Base-by-base conservation (phyloP, 1,140 invertebrate genomes). In the Drosophila melanica region DNA sequence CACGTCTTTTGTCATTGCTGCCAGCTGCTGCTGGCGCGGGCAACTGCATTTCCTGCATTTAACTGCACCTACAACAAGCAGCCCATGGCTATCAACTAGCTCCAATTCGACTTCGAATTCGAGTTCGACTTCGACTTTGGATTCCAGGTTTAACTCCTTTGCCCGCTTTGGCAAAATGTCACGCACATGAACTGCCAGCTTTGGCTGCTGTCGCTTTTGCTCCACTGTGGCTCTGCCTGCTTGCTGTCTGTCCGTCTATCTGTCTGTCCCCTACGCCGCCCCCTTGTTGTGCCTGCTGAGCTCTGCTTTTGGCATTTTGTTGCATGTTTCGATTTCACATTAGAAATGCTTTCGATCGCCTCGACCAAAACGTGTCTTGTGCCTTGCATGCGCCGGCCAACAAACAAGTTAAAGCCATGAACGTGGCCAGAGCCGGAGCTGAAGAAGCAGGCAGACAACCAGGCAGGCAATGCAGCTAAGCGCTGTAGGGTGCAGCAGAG, bases 271-370 rank as follows among this genome's bases (percentile, higher is more conserved):
- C 11, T 18, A 33, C 30, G 1, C 41, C 37, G 6, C 33, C 3
- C 27, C 11, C 33, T 45, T 69, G 81, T 77, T 81, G 62, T 80
- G 81, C 59, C 67, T 54, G 77, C 50, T 18, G n/a, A 66, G 53
- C 67, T 47, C 47, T 65, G 68, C 53, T 82, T 86, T 81, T 80
- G 77, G 64, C 75, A 77, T 81, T 81, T 81, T 75, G 75, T 77
- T 84, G 68, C 82, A 79, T 79, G 78, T 68, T 86, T 87, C 75
- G 84, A 87, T 87, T 87, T 87, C 84, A 87, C 82, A 87, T 87
- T 87, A 87, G 82, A 87, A 87, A 87, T 89, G 84, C 82, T 86
- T 86, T 86, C 78, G 67, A 81, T 87, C 64, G 81, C 63, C 67
- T 51, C 75, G 16, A 65, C 42, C 60, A 77, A 79, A 85, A 86